phyloP scores from a whole-genome alignment of 2,797 vertebrate species.

The Galagoides demidoff region DNA sequence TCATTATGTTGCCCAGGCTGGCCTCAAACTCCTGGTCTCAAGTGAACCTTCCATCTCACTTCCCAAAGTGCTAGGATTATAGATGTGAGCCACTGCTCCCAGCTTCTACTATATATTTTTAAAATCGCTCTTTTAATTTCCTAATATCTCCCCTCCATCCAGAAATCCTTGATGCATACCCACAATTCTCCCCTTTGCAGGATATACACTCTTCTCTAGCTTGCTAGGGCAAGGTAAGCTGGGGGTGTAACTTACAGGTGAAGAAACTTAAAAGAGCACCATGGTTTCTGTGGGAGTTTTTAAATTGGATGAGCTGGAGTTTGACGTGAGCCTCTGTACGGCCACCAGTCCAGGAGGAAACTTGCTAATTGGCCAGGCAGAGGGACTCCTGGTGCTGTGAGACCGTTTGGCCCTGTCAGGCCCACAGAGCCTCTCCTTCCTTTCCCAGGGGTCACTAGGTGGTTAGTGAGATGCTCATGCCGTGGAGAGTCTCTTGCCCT shows the following conservation, averaged over 20 bases:
- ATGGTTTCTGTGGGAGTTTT: conserved; percentile 5
- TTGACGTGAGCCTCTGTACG: conserved; percentile 72
- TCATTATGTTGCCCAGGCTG: too few relatives aligned
- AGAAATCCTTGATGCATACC: neutral
- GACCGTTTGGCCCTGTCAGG: conserved; percentile 70
- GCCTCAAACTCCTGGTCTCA: too few relatives aligned
- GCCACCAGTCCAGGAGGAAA: conserved; percentile 39
- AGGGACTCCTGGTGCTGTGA: conserved; percentile 72
- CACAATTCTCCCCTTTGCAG: neutral
- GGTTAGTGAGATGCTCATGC: conserved; percentile 53
- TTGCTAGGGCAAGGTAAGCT: neutral
- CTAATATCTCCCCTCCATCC: neutral
- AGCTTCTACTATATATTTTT: neutral
- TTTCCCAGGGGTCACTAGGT: conserved; percentile 41
- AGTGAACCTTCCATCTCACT: too few relatives aligned
- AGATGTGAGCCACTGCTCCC: too few relatives aligned
- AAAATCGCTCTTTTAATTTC: neutral
- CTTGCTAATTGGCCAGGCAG: conserved; percentile 53
- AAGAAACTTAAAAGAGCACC: neutral
- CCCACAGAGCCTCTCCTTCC: conserved; percentile 62
- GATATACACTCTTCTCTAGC: neutral
- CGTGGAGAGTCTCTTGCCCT: too few relatives aligned
- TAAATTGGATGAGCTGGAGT: conserved; percentile 40
- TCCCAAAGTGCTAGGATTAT: too few relatives aligned
- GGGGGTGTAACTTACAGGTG: too few relatives aligned